Conservation (phyloP, 2,888 invertebrate genomes). For the Heliconius ismenius region DNA sequence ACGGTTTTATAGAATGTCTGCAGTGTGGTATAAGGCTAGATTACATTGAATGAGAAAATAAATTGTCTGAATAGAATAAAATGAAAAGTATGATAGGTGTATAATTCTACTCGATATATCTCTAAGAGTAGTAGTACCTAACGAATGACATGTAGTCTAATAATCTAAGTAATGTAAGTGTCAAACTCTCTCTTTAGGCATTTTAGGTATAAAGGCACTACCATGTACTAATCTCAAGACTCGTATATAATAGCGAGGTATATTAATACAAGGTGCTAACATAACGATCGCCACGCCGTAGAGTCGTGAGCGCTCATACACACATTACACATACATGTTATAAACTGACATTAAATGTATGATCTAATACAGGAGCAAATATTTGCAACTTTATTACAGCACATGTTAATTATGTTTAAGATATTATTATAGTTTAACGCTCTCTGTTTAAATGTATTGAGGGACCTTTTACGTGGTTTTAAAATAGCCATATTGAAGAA, state of each 20-base stretch:
- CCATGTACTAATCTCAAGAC: constrained; percentile 3
- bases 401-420: not conserved
- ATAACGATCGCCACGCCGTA: not conserved
- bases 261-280: not conserved
- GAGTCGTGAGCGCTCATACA: not conserved
- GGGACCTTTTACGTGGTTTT: not conserved
- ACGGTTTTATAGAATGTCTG: not conserved
- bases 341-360: constrained; percentile 2
- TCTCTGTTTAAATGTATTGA: not conserved
- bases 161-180: too few species aligned
- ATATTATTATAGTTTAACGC: constrained; percentile 8
- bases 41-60: not conserved
- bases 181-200: too few species aligned
- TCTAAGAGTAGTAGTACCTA: too few species aligned
- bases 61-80: not conserved
- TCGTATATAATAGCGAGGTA: not conserved
- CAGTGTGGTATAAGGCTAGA: constrained; percentile 5
- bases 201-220: not conserved
- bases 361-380: constrained; percentile 13
- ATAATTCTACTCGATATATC: too few species aligned
- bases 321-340: not conserved
- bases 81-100: not conserved
- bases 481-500: not conserved
- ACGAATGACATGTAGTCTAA: too few species aligned
- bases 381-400: not conserved